Evolutionary conservation across 2,113 vertebrate species (phyloP), one percentile per base, ranked within the genome.

Genomic region (Phaethon lepturus): DNA sequence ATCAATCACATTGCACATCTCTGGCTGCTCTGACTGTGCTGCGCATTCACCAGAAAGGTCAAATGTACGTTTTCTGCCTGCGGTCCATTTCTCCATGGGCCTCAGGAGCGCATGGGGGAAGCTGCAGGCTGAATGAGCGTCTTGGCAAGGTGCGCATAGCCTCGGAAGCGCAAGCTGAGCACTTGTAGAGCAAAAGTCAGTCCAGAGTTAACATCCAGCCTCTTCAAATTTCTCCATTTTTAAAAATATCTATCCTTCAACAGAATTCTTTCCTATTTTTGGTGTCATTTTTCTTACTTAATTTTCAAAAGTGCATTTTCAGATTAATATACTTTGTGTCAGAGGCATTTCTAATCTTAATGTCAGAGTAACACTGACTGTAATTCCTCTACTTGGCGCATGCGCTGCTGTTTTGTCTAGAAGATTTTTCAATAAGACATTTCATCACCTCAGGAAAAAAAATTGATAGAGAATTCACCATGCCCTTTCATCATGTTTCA

Each of bases 1-100:
- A 59, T 94, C 83, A 35, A 15, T 71, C 28, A 0, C n/a, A 5
- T 16, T 55, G 38, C 24, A 5, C 50, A 25, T 0, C 0, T 95
- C 79, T 60, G 59, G n/a, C 83, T 62, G 35, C 63, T 86, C 42
- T 93, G 67, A 40, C 59, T 7, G n/a, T 49, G 59, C 75, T 73
- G 24, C 42, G 86, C 33, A 14, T 45, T 66, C 86, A 80, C 88
- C 72, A 7, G 55, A 24, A 91, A 67, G 55, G 44, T 59, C 76
- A 83, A 17, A 74, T n/a, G 58, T 40, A 19, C 29, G 14, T 93
- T 86, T 90, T 88, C 35, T 80, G 20, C 62, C 71, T 73, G 49
- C 10, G 5, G 29, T 60, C 63, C 33, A 1, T 58, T 87, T 85
- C 60, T 90, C 40, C 0, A 0, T 15, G 62, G n/a, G 33, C 38